Base-by-base conservation (phyloP, 2,888 invertebrate species). In the Ariolimax columbianus region DNA sequence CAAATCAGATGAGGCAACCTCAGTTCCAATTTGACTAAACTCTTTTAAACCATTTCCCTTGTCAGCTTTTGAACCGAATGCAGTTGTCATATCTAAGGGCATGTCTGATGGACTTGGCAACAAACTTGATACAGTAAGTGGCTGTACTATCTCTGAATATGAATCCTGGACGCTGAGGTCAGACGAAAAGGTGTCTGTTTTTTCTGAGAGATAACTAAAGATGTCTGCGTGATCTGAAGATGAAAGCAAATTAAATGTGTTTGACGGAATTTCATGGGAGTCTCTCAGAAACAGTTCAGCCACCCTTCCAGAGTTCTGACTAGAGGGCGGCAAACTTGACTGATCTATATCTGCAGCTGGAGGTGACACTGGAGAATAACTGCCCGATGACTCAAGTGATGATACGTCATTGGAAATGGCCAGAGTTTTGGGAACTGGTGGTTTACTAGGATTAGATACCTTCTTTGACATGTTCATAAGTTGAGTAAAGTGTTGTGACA, bases 41-140 rank as follows among this genome's bases (percentile, higher is more conserved):
- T 66, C 79, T 66, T 77, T 77, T 26, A 26, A 55, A 26, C 59
- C 55, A 59, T 33, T 63, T 43, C 51, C 68, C 11, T 43, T 77
- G 33, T 26, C 63, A 23, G n/a, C n/a, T 73, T 78, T 83, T 72
- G 63, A 59, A 40, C 19, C 23, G 36, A 72, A 30, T 14, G 77
- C 81, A 59, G 80, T 85, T 36, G 81, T 81, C 85, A 85, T 85
- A 38, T 85, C 85, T 81, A 85, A 51, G 9, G 85, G 85, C 40
- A 73, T 33, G 30, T 85, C 77, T 17, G 80, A 77, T 26, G 80
- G 80, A 66, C 51, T 79, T 26, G 59, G 33, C 30, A 84, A 70
- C 38, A 73, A 43, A 36, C 19, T 26, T 55, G 80, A 70, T 51
- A 38, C 43, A 55, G 17, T 43, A n/a, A 36, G 14, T 55, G 59